phyloP scores from a whole-genome alignment of 2,113 vertebrate genomes.

The Furnarius figulus region DNA sequence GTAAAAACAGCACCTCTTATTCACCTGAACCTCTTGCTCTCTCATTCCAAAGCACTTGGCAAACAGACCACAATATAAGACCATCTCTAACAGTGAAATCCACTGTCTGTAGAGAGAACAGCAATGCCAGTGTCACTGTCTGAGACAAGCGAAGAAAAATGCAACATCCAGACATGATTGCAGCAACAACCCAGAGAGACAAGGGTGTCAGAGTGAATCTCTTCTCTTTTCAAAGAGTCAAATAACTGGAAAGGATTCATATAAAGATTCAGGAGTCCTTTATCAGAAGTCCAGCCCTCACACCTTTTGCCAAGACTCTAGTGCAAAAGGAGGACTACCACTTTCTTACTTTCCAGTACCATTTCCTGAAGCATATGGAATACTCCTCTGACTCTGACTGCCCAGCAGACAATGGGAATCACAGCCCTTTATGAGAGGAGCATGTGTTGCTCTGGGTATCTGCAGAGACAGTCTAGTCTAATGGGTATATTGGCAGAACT shows the following conservation, averaged over 20 bases:
- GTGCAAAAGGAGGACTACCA: not conserved
- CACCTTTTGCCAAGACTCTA: not conserved
- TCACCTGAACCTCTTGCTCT: not conserved
- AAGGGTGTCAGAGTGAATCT: not conserved
- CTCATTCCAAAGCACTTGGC: not conserved
- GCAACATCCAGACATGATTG: not conserved
- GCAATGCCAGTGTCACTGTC: not conserved
- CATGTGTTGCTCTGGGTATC: not conserved
- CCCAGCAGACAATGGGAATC: not conserved
- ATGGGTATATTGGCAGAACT: not conserved
- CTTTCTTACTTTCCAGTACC: not conserved
- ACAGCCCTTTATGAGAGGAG: not conserved
- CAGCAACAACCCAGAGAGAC: not conserved
- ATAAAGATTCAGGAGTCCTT: not conserved
- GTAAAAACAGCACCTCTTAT: not conserved
- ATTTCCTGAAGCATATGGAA: not conserved
- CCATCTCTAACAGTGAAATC: not conserved
- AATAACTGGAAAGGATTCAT: not conserved
- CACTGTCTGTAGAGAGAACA: not conserved
- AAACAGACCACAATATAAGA: not conserved
- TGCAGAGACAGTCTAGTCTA: accelerated
- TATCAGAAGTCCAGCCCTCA: not conserved
- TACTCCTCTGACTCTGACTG: not conserved
- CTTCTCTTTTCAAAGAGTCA: not conserved
- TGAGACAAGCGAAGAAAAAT: not conserved